phyloP scores from a whole-genome alignment of 2,797 vertebrate species.

The Chaetophractus vellerosus region DNA sequence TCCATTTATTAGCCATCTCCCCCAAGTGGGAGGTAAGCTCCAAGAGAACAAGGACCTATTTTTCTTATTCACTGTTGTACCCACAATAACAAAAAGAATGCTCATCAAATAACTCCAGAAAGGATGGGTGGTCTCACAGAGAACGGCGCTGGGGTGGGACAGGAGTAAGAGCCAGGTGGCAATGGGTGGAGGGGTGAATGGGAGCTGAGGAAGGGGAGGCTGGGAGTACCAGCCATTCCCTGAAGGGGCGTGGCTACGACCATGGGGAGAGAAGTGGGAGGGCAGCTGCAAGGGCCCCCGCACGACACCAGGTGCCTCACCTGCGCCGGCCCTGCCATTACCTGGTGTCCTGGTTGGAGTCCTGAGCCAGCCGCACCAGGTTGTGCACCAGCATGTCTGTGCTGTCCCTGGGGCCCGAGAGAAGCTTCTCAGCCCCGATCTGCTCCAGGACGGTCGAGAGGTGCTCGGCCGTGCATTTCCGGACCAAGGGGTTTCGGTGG shows the following conservation, averaged over 20 bases:
- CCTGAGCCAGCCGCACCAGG: constrained; percentile 87
- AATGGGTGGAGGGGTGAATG: not conserved
- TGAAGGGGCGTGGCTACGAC: rapidly evolving
- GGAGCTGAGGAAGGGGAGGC: not conserved
- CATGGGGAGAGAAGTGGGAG: rapidly evolving
- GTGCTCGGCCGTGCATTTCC: constrained; percentile 85
- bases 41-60: not conserved
- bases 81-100: not conserved
- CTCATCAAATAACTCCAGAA: not conserved
- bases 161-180: not conserved
- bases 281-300: not conserved
- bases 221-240: not conserved
- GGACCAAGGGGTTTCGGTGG: constrained; percentile 85
- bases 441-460: constrained; percentile 80
- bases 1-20: not conserved
- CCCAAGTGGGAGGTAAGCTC: not conserved
- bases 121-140: not conserved
- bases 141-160: not conserved
- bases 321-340: constrained; percentile 64
- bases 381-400: constrained; percentile 71
- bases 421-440: constrained; percentile 81
- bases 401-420: constrained; percentile 73
- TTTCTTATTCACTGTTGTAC: not conserved
- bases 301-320: rapidly evolving
- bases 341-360: constrained; percentile 89